Percentiles rank a stretch among this genome's conserved stretches.
These are phyloP conservation scores for Rhynchotus rufescens DNA, from an alignment of 2,797 vertebrate genomes.

Conservation along the genomic window DNA sequence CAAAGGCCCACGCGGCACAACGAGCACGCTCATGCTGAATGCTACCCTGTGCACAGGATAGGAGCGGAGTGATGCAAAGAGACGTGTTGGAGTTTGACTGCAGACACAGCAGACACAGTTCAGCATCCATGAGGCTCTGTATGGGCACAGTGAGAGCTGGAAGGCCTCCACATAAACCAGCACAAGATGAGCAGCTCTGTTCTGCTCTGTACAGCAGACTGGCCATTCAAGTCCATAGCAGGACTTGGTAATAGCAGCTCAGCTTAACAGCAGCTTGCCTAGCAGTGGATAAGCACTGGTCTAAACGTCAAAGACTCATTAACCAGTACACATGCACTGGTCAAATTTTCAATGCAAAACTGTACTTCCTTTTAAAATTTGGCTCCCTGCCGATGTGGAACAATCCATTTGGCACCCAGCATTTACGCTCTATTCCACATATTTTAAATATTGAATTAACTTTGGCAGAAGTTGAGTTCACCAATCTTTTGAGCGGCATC, in stretches of 20 bases:
- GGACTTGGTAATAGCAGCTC: background rate
- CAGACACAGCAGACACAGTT: background rate
- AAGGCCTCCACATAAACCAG: background rate
- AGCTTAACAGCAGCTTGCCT: background rate
- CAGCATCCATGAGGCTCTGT: background rate
- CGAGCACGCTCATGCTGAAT: background rate
- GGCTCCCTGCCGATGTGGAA: background rate
- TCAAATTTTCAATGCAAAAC: background rate
- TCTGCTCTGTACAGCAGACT: background rate
- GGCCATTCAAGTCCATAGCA: background rate
- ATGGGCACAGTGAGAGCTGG: background rate
- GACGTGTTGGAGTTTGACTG: background rate
- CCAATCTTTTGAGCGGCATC: background rate
- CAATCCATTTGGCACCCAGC: background rate
- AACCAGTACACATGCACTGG: background rate
- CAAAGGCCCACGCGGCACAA: background rate
- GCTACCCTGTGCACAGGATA: background rate
- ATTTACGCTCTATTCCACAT: background rate
- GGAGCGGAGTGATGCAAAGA: background rate
- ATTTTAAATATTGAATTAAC: background rate
- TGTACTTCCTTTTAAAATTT: background rate
- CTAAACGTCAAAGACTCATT: background rate
- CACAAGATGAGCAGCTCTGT: background rate
- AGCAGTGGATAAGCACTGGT: background rate
- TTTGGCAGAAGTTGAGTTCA: constrained; percentile 9